phyloP scores from a whole-genome alignment of 2,888 invertebrate species.

The Diaphora mendica region DNA sequence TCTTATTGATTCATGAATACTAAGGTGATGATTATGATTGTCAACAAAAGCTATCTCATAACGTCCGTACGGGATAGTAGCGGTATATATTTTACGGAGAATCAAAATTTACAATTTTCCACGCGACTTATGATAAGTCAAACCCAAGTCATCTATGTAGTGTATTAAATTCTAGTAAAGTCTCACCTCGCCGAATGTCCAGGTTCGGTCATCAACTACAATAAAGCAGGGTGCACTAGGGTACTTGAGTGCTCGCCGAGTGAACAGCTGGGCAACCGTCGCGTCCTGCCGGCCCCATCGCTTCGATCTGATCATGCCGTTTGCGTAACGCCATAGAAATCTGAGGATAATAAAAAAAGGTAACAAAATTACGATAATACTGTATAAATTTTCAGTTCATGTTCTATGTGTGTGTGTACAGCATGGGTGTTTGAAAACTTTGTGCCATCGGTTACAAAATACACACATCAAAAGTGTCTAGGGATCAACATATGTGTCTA shows the following conservation, averaged over 20 bases:
- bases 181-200: conserved; percentile 89
- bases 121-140: background rate
- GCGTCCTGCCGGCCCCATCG: conserved; percentile 85
- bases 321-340: conserved; percentile 86
- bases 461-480: too few relatives aligned
- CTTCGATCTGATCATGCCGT: conserved; percentile 82
- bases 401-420: too few relatives aligned
- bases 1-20: too few relatives aligned
- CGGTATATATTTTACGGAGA: too few relatives aligned
- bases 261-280: conserved; percentile 88
- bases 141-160: background rate
- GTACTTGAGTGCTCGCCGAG: conserved; percentile 84
- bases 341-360: conserved; percentile 59
- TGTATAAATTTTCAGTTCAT: background rate
- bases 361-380: background rate
- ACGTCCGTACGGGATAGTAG: too few relatives aligned
- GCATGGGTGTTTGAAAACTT: too few relatives aligned
- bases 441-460: too few relatives aligned
- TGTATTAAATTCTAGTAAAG: background rate
- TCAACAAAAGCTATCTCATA: too few relatives aligned
- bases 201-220: conserved; percentile 88
- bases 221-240: conserved; percentile 89
- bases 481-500: too few relatives aligned
- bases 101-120: too few relatives aligned
- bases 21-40: too few relatives aligned